A percentile compares a stretch with the other conserved stretches of the same genome.
Evolutionary conservation across 1,140 invertebrate species (phyloP).

Genomic region (Pseudomyrmex pallidus): DNA sequence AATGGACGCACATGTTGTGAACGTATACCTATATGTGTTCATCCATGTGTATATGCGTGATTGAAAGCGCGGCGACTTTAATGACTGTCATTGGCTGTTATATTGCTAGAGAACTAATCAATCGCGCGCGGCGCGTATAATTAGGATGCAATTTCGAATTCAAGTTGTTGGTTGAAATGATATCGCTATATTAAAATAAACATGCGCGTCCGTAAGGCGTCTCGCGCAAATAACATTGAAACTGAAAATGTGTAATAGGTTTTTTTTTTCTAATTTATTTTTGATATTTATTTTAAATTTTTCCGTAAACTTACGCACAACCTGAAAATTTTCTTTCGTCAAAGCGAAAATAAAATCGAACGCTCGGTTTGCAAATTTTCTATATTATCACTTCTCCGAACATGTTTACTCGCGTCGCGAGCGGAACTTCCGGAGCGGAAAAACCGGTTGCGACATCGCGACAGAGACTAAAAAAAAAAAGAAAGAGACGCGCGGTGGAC

Average conservation of each 20-base stretch:
- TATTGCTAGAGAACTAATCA: constrained; percentile 25
- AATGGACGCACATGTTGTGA: constrained; percentile 16
- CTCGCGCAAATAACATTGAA: constrained; percentile 29
- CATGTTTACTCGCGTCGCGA: background rate
- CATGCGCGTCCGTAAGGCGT: background rate
- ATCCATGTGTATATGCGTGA: background rate
- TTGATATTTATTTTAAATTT: background rate
- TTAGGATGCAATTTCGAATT: constrained; percentile 50
- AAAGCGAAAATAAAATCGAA: constrained; percentile 16
- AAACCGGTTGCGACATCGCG: background rate
- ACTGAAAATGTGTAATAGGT: constrained; percentile 23
- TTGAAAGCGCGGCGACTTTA: constrained; percentile 33
- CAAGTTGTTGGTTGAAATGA: constrained; percentile 41
- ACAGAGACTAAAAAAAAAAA: background rate
- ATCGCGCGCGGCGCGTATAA: constrained; percentile 22
- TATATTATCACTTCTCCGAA: constrained; percentile 3
- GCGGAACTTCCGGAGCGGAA: background rate
- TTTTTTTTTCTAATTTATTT: background rate
- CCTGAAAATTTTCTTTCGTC: background rate
- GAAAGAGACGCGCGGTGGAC: background rate
- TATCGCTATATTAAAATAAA: constrained; percentile 28
- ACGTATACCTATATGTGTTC: no score
- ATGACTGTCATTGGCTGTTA: constrained; percentile 21
- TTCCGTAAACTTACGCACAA: background rate
- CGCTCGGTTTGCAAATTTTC: background rate